Evolutionary conservation across 2,113 vertebrate species (phyloP).

Genomic region (human): GRCh38 chr12:28491501-28492000

Average conservation of each 20-base stretch:
- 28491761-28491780: neutral
- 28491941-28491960: too few species aligned
- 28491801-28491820: neutral
- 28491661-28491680: neutral
- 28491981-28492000: neutral
- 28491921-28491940: too few species aligned
- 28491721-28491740: neutral
- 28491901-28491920: too few species aligned
- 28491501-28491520: neutral
- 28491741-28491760: neutral
- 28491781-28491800: neutral
- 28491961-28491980: too few species aligned
- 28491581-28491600: neutral
- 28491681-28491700: neutral
- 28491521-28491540: neutral
- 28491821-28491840: neutral
- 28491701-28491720: neutral
- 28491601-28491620: neutral
- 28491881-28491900: too few species aligned
- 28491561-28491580: neutral
- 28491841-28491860: neutral
- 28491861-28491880: too few species aligned
- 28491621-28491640: neutral
- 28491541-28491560: neutral
- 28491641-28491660: constrained; percentile 5